phyloP scores from a whole-genome alignment of 1,140 invertebrate genomes.

The Trialeurodes vaporariorum region DNA sequence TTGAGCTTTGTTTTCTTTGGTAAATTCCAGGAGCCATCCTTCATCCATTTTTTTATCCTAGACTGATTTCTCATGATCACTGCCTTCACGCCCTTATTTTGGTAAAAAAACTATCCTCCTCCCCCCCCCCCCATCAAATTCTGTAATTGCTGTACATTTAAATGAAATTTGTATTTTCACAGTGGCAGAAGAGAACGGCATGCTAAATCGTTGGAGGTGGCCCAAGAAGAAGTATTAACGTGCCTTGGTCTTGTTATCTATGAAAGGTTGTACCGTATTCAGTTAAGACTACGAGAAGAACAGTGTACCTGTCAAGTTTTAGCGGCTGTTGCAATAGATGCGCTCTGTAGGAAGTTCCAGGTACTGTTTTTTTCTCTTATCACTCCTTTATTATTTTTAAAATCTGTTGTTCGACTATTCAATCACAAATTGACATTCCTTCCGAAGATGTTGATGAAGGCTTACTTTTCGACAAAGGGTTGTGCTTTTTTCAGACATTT shows the following conservation, averaged over 20 bases:
- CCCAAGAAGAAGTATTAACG: constrained; percentile 88
- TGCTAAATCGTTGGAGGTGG: constrained; percentile 87
- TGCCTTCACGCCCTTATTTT: too few species aligned
- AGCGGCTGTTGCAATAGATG: constrained; percentile 74
- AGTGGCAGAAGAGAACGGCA: constrained; percentile 67
- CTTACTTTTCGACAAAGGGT: too few species aligned
- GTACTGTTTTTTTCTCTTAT: constrained; percentile 28
- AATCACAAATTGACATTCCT: too few species aligned
- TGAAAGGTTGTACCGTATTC: constrained; percentile 72
- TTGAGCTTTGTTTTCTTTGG: too few species aligned
- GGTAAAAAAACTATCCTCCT: too few species aligned
- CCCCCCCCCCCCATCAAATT: too few species aligned
- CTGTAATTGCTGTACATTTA: too few species aligned
- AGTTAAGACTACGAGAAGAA: constrained; percentile 72
- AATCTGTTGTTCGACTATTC: constrained; percentile 1
- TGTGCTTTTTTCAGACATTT: too few species aligned
- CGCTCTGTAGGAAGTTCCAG: constrained; percentile 74
- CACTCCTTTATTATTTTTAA: constrained; percentile 5
- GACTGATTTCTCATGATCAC: too few species aligned
- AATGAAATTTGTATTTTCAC: constrained; percentile 9
- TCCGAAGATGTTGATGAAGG: background rate
- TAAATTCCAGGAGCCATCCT: too few species aligned
- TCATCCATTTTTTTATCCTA: too few species aligned
- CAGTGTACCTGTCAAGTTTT: constrained; percentile 84
- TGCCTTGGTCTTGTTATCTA: constrained; percentile 86